phyloP scores from a whole-genome alignment of 2,888 invertebrate genomes.

The Masnerella sp. region DNA sequence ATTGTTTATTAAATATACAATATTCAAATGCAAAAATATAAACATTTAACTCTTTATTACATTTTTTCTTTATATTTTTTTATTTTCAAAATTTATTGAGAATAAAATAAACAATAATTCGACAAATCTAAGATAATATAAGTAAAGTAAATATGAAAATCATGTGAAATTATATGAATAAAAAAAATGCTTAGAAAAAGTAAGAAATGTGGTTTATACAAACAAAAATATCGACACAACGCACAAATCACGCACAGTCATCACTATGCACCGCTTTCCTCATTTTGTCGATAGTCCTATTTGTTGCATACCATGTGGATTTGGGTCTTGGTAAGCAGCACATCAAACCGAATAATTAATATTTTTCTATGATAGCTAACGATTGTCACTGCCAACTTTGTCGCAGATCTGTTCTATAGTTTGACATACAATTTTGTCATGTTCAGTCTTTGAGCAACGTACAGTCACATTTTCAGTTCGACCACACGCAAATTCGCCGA shows the following conservation, averaged over 20 bases:
- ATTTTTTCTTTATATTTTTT: no score
- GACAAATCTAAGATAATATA: no score
- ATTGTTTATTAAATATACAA: no score
- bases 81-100: no score
- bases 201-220: slow-evolving; percentile 68
- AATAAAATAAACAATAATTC: no score
- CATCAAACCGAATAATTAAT: slow-evolving; percentile 68
- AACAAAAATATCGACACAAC: slow-evolving; percentile 60
- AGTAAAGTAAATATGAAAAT: no score
- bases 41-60: no score
- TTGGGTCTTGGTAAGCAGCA: slow-evolving; percentile 78
- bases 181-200: slow-evolving; percentile 4
- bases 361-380: slow-evolving; percentile 59
- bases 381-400: slow-evolving; percentile 27
- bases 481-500: background rate
- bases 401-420: slow-evolving; percentile 45
- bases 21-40: no score
- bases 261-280: slow-evolving; percentile 77
- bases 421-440: slow-evolving; percentile 28
- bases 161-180: slow-evolving; percentile 1
- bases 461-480: background rate
- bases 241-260: slow-evolving; percentile 73
- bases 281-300: slow-evolving; percentile 78
- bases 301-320: slow-evolving; percentile 78
- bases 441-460: slow-evolving; percentile 14